Evolutionary conservation across 2,888 invertebrate genomes (phyloP), one percentile per base, ranked within the genome.

Genomic region (Euzetes globulus): DNA sequence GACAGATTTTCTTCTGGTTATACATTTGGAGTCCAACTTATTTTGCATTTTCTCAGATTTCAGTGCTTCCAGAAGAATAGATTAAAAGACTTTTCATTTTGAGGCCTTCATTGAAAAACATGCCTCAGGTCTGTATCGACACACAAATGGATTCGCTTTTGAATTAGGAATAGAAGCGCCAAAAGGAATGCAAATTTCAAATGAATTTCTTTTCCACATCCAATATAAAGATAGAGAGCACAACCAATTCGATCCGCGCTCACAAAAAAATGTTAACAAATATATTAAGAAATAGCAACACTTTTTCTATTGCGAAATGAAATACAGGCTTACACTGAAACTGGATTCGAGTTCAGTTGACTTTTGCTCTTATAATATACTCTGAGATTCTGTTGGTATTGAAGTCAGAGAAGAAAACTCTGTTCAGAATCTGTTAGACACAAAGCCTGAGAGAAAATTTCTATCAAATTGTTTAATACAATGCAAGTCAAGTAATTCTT

Each of bases 381-480:
- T 19, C 9, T n/a, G 9, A 19, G n/a, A 5, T 19, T 5, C 50
- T 6, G 50, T n/a, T n/a, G 5, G 2, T 7, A 6, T 50, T n/a
- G 50, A 50, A 50, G 50, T n/a, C 13, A 50, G 7, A 19, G 50
- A 50, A 13, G 47, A 13, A 47, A 13, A 7, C 15, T 47, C 7
- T 47, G n/a, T 13, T 47, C 47, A 47, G 47, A 7, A 17, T 13
- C 2, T n/a, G n/a, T 50, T n/a, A 1, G 9, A 6, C 1, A 60
- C 33, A 63, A 63, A 63, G 63, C 33, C 63, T 33, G 6, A 37
- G 11, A 33, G 29, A n/a, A 37, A 63, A 27, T 63, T 5, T 63
- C 25, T 25, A 29, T 63, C 29, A 19, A 63, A 63, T 63, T 63
- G 63, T 37, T 17, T 63, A 63, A 63, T 37, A 63, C 63, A 63